These are phyloP conservation scores for Lophochroa leadbeateri DNA, from an alignment of 2,113 vertebrate genomes.

Conservation along the genomic window DNA sequence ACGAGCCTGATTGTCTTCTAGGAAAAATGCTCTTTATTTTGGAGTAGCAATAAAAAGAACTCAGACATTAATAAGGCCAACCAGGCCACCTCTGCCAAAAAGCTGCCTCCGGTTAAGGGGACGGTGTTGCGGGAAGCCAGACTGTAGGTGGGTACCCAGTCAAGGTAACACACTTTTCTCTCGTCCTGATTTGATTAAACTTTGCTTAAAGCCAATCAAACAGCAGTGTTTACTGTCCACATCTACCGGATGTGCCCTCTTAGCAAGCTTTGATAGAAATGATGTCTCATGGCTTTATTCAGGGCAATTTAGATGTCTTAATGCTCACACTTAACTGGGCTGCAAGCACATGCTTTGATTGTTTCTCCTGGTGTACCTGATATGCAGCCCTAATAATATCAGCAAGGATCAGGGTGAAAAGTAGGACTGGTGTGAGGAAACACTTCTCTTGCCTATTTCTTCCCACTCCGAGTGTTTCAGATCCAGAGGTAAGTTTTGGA, in stretches of 20 bases:
- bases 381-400: not conserved
- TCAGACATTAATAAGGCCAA: slow-evolving; percentile 70
- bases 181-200: slow-evolving; percentile 4
- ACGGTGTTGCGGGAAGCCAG: slow-evolving; percentile 69
- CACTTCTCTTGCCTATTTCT: not conserved
- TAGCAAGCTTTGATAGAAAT: not conserved
- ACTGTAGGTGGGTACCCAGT: slow-evolving; percentile 78
- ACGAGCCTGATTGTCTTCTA: slow-evolving; percentile 82
- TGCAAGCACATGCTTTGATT: not conserved
- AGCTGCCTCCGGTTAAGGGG: slow-evolving; percentile 65
- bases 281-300: not conserved
- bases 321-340: not conserved
- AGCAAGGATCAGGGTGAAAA: not conserved
- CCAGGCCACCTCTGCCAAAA: slow-evolving; percentile 68
- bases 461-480: not conserved
- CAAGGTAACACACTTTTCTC: slow-evolving; percentile 24
- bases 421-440: not conserved
- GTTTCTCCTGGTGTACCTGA: not conserved
- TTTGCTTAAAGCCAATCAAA: slow-evolving; percentile 25
- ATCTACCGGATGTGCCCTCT: not conserved
- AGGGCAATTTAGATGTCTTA: not conserved
- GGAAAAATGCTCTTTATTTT: slow-evolving; percentile 80
- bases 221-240: not conserved
- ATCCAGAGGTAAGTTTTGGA: slow-evolving; percentile 36
- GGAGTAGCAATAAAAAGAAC: slow-evolving; percentile 80